Base-by-base conservation (phyloP, 2,113 vertebrate species). In the Willisornis vidua region DNA sequence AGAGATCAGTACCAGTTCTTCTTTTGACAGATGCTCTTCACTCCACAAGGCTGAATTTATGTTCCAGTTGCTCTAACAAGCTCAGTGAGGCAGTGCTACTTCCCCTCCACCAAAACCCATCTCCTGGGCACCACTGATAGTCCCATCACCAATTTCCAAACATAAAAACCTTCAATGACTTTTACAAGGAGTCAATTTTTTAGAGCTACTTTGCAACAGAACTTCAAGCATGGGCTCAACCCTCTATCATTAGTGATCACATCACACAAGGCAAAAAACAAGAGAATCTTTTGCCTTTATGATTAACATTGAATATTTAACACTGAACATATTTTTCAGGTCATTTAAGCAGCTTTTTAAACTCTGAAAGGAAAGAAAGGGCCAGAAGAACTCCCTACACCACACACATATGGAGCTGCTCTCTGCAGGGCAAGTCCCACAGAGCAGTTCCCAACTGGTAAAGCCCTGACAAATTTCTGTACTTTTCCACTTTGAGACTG, bases 401-500 rank as follows among this genome's bases (percentile, higher is more conserved):
- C 68, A 79, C 52, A 55, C 28, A 93, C 23, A 41, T 0, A 54
- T 3, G 1, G 61, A 68, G 48, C 51, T 82, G 71, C 45, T 66
- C 83, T 87, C 52, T 78, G 84, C 52, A 78, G 28, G 29, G 28
- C 15, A 87, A 81, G 61, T 75, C 66, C 76, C 83, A 74, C 46
- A 51, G 57, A 96, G 49, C 45, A 84, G 45, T n/a, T 86, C 77
- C 51, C 61, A 52, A 63, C 63, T 55, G 49, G 55, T 51, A 57
- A 58, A 93, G 35, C 77, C 88, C 70, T 68, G 62, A 85, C 62
- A 73, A 41, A 10, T 84, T 84, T 65, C 90, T 87, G 77, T 89
- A 79, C 57, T 93, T 96, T 90, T 92, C 72, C 85, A 84, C 75
- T 90, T 95, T 68, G 89, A 95, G 73, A 98, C 98, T 95, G 79